Percentiles rank a stretch among this genome's conserved stretches.
These are phyloP conservation scores for Morelia viridis DNA, from an alignment of 2,797 vertebrate genomes.

Conservation along the genomic window DNA sequence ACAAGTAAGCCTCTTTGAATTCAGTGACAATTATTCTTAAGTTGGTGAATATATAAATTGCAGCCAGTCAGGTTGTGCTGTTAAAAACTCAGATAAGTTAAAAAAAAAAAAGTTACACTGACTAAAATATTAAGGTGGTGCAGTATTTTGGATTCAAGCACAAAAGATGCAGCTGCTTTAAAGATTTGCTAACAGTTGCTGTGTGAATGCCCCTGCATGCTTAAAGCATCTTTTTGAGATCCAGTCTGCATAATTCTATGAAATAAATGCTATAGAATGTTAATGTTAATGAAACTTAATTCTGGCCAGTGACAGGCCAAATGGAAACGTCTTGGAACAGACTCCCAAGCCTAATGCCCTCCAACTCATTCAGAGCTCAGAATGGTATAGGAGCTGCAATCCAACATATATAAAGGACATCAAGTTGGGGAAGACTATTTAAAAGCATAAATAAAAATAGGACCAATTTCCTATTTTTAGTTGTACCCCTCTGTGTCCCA, in stretches of 20 bases:
- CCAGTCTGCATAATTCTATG: not conserved
- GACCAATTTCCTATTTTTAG: not conserved
- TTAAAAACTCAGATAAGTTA: not conserved
- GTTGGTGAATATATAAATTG: not conserved
- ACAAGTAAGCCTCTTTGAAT: not conserved
- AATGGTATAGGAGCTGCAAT: no score
- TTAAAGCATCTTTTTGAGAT: no score
- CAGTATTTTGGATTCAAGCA: not conserved
- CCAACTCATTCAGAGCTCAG: no score
- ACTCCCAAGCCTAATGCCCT: not conserved
- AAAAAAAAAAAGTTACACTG: not conserved
- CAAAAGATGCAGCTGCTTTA: no score
- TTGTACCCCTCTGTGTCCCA: not conserved
- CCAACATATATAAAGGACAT: no score
- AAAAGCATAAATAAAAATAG: no score
- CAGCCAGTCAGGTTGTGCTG: not conserved
- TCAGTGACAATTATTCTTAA: not conserved
- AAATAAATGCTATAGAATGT: not conserved
- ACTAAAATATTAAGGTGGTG: not conserved
- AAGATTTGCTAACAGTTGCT: no score
- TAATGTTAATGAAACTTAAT: not conserved
- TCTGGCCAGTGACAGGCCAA: not conserved
- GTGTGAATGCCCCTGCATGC: no score
- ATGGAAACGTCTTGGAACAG: not conserved
- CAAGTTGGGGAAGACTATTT: no score